Base-by-base conservation (phyloP, 2,113 vertebrate species). In the Laticauda colubrina region DNA sequence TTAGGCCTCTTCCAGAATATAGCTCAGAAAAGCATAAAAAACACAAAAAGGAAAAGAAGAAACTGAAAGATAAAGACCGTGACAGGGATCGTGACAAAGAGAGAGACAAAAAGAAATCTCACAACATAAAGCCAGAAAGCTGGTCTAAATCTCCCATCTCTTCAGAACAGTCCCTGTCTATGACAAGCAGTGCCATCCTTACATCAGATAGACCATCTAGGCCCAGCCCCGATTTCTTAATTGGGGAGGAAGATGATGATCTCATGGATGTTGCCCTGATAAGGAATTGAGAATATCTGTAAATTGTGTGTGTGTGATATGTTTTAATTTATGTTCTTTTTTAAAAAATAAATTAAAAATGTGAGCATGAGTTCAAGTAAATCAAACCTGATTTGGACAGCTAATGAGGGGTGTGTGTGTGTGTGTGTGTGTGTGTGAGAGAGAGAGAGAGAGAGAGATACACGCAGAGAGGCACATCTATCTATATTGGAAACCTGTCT, bases 31-130 rank as follows among this genome's bases (percentile, higher is more conserved):
- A 99, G 88, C 99, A 99, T 97, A 99, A 99, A 96, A 99, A 99
- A 94, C 99, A 99, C 98, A 99, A 99, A 97, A 99, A 99, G 92
- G 98, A 99, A 95, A 99, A 99, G 97, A 99, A 99, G 93, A 99
- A 99, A 96, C 98, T 98, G 89, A 99, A 99, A 43, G 99, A 99
- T 93, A 98, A 98, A 94, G 98, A 98, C 34, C 81, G 98, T 91
- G 98, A 99, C 0, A 92, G 98, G 89, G 99, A 99, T 1, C 96
- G 99, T 53, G 99, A 99, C 0, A 97, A 98, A 93, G 98, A 99
- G 81, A 97, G 99, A 93, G 98, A 99, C 95, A 99, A 99, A 97
- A 99, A 99, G 97, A 99, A 99, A 43, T 98, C 98, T 0, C 98
- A 99, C 90, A 97, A 98, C 55, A 96, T 99, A 87, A 99, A 99